phyloP scores from a whole-genome alignment of 2,888 invertebrate genomes.

The Eupithecia subfuscata region DNA sequence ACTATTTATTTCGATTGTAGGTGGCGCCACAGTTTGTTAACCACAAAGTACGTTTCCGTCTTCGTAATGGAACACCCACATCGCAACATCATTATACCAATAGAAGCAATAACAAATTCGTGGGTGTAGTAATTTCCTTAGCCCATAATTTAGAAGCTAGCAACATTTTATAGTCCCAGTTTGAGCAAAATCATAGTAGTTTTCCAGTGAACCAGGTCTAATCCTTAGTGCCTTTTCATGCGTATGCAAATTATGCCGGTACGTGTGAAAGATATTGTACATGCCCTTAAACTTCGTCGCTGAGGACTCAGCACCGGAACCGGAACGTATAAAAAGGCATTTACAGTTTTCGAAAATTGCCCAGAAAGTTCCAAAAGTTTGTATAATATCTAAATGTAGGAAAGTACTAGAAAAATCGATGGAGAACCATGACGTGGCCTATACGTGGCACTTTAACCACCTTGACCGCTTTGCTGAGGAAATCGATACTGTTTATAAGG shows the following conservation, averaged over 20 bases:
- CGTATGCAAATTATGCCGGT: too few species aligned
- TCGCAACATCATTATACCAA: constrained; percentile 7
- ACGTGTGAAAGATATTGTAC: too few species aligned
- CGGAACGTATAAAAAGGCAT: too few species aligned
- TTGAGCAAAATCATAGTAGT: not conserved
- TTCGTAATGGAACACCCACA: constrained; percentile 17
- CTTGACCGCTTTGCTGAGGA: not conserved
- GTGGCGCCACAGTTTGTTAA: constrained; percentile 14
- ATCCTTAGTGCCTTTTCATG: not conserved
- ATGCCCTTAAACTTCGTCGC: too few species aligned
- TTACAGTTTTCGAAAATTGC: not conserved
- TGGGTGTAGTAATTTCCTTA: constrained; percentile 9
- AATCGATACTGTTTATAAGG: not conserved
- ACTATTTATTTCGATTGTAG: constrained; percentile 2
- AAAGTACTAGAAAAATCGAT: not conserved
- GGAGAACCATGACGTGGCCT: not conserved
- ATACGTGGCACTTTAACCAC: not conserved
- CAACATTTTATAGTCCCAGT: not conserved
- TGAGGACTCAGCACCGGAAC: too few species aligned
- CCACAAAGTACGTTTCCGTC: constrained; percentile 14
- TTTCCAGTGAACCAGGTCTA: not conserved
- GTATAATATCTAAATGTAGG: not conserved
- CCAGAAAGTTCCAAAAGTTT: not conserved
- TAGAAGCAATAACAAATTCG: constrained; percentile 3
- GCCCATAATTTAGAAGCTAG: not conserved